phyloP scores from a whole-genome alignment of 53 echinoderm and acorn worm genomes.

The Luidia sarsii region DNA sequence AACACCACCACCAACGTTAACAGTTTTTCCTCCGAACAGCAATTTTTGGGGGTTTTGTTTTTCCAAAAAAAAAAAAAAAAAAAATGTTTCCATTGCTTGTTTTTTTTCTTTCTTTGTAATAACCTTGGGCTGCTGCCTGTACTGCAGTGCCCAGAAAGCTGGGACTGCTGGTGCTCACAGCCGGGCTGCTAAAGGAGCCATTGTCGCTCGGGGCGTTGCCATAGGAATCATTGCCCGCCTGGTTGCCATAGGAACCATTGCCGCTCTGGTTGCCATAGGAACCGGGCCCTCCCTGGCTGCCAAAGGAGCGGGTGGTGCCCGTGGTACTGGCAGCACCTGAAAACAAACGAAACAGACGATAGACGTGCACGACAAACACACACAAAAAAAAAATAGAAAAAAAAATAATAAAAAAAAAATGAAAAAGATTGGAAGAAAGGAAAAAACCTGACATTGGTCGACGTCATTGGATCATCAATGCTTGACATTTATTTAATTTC shows the following conservation, averaged over 20 bases:
- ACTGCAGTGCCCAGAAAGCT: constrained; percentile 32
- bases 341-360: constrained; percentile 33
- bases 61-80: too few relatives aligned
- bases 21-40: too few relatives aligned
- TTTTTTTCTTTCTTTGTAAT: background rate
- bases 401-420: background rate
- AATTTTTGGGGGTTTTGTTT: too few relatives aligned
- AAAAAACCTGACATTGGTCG: background rate
- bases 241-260: constrained; percentile 48
- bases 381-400: background rate
- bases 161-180: constrained; percentile 19
- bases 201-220: constrained; percentile 47
- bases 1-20: too few relatives aligned
- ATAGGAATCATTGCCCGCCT: constrained; percentile 41
- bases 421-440: background rate
- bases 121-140: constrained; percentile 51
- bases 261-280: constrained; percentile 55
- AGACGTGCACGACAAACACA: constrained; percentile 45
- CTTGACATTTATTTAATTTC: background rate
- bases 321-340: constrained; percentile 39
- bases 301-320: constrained; percentile 42
- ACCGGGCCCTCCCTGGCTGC: constrained; percentile 52
- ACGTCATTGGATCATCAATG: background rate
- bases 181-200: constrained; percentile 41
- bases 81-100: too few relatives aligned